Evolutionary conservation across 1,140 invertebrate genomes (phyloP).

Genomic region (Thereuonema tuberculata): DNA sequence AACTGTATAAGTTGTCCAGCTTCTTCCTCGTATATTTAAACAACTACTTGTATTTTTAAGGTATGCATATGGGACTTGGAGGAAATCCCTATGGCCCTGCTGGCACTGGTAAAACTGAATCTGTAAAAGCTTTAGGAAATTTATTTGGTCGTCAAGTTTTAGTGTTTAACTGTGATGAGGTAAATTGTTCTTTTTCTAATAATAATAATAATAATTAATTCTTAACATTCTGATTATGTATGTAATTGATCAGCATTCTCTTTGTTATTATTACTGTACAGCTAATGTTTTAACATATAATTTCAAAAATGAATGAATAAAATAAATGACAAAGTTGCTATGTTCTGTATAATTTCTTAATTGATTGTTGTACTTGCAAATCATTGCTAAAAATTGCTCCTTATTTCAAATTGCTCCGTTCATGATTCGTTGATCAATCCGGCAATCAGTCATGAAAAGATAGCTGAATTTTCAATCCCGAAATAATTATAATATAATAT

Average conservation of each 20-base stretch:
- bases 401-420: too few species aligned
- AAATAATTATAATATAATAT: too few species aligned
- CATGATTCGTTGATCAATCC: too few species aligned
- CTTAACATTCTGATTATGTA: background rate
- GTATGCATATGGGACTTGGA: slow-evolving; percentile 84
- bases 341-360: too few species aligned
- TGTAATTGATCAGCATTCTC: background rate
- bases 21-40: background rate
- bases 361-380: too few species aligned
- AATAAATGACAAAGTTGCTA: too few species aligned
- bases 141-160: slow-evolving; percentile 82
- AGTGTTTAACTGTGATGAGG: slow-evolving; percentile 97
- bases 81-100: slow-evolving; percentile 99
- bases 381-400: too few species aligned
- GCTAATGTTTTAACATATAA: too few species aligned
- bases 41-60: slow-evolving; percentile 39
- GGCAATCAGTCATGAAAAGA: too few species aligned
- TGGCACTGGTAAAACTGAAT: slow-evolving; percentile 95
- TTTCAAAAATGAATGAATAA: too few species aligned
- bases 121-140: slow-evolving; percentile 83
- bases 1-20: too few species aligned
- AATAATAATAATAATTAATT: slow-evolving; percentile 7
- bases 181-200: slow-evolving; percentile 26
- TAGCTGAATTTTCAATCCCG: too few species aligned
- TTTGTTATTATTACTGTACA: background rate